Conservation (phyloP, 92 coral and sea anemone genomes). For the Pocillopora meandrina region DNA sequence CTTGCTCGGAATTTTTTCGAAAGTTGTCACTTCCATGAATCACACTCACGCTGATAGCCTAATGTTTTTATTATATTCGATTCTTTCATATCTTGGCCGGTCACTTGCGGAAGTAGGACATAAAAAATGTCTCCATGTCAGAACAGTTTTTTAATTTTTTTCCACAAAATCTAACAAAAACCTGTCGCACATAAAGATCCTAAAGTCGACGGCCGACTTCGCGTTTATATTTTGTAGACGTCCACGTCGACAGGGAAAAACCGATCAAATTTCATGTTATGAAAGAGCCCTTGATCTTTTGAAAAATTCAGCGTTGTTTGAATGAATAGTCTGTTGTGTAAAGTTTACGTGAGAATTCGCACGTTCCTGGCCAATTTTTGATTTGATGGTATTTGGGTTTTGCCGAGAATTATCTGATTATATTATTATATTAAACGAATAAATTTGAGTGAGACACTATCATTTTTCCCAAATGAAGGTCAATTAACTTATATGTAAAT, state of each 20-base stretch:
- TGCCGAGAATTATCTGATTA: background rate
- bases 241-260: conserved; percentile 24
- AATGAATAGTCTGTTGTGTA: background rate
- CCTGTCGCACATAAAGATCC: background rate
- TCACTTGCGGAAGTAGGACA: too few species aligned
- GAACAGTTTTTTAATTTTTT: background rate
- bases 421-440: background rate
- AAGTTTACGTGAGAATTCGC: conserved; percentile 7
- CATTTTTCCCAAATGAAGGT: too few species aligned
- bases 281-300: conserved; percentile 9
- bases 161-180: background rate
- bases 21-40: too few species aligned
- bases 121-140: too few species aligned
- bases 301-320: background rate
- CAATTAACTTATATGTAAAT: too few species aligned
- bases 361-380: background rate
- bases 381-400: background rate
- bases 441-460: too few species aligned
- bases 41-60: too few species aligned
- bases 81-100: too few species aligned
- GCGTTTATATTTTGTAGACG: background rate
- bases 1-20: too few species aligned
- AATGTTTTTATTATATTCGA: too few species aligned
- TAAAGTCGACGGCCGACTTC: background rate
- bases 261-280: conserved; percentile 10